Evolutionary conservation across 2,888 invertebrate species (phyloP).

Genomic region (Mesoligia furuncula): DNA sequence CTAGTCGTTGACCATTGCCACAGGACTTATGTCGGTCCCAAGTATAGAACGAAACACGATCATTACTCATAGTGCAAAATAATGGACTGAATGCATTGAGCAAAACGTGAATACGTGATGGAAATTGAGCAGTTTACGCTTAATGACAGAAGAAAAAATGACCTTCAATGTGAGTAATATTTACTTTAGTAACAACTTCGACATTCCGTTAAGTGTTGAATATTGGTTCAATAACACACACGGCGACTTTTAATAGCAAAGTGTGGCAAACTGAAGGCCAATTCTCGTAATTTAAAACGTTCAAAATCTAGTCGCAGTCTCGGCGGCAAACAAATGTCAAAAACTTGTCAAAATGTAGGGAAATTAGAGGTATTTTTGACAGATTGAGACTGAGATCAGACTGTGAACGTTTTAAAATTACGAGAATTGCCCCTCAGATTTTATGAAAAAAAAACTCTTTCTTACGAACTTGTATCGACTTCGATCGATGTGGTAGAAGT

Average conservation of each 20-base stretch:
- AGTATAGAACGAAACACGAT: background rate
- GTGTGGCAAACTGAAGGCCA: background rate
- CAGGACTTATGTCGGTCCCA: background rate
- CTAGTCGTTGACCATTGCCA: constrained; percentile 5
- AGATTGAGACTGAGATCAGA: no score
- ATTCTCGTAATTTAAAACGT: no score
- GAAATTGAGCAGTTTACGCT: constrained; percentile 35
- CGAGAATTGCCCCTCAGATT: no score
- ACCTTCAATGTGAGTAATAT: constrained; percentile 35
- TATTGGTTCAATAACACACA: constrained; percentile 18
- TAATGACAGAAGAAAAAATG: constrained; percentile 41
- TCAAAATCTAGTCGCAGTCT: no score
- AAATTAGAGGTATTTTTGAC: no score
- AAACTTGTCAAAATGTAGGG: no score
- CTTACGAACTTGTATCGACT: no score
- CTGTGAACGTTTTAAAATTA: no score
- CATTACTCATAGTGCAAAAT: background rate
- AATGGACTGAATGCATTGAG: constrained; percentile 7
- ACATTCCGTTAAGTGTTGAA: constrained; percentile 17
- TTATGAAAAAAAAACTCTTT: no score
- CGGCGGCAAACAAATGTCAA: no score
- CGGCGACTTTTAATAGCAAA: background rate
- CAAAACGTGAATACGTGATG: constrained; percentile 37
- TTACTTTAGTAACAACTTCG: constrained; percentile 7
- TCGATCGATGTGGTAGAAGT: no score